Percentiles rank a stretch among this genome's conserved stretches.
These are phyloP conservation scores for Heterohyrax brucei DNA, from an alignment of 2,797 vertebrate genomes.

Conservation along the genomic window DNA sequence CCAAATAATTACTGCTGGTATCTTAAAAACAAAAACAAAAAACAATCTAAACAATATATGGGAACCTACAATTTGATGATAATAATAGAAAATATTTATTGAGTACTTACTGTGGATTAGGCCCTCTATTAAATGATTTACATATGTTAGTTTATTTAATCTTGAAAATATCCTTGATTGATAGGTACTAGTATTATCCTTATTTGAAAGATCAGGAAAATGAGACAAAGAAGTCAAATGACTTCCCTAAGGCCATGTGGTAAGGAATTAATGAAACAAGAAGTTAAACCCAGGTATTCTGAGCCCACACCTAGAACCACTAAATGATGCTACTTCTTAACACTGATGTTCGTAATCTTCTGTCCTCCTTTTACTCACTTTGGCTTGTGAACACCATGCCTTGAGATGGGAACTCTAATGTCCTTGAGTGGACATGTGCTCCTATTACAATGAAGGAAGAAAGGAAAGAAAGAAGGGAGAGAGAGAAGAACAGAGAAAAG, in stretches of 20 bases:
- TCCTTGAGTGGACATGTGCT: background rate
- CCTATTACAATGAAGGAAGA: background rate
- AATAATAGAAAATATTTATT: conserved; percentile 9
- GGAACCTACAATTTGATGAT: conserved; percentile 25
- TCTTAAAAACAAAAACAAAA: background rate
- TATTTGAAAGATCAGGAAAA: conserved; percentile 55
- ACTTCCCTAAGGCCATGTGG: background rate
- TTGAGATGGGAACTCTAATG: background rate
- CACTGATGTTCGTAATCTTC: background rate
- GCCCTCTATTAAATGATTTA: background rate
- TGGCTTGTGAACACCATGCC: background rate
- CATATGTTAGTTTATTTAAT: background rate
- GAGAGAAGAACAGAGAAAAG: background rate
- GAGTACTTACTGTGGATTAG: background rate
- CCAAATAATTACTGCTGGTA: conserved; percentile 6
- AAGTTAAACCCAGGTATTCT: background rate
- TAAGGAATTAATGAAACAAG: background rate
- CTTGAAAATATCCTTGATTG: background rate
- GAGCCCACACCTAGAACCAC: background rate
- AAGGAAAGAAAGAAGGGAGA: background rate
- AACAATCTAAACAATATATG: background rate
- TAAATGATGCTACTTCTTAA: background rate
- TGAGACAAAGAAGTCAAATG: background rate
- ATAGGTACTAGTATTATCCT: background rate
- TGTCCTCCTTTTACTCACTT: background rate